Evolutionary conservation across 2,797 vertebrate genomes (phyloP).

Genomic region (Sorex maritimensis): DNA sequence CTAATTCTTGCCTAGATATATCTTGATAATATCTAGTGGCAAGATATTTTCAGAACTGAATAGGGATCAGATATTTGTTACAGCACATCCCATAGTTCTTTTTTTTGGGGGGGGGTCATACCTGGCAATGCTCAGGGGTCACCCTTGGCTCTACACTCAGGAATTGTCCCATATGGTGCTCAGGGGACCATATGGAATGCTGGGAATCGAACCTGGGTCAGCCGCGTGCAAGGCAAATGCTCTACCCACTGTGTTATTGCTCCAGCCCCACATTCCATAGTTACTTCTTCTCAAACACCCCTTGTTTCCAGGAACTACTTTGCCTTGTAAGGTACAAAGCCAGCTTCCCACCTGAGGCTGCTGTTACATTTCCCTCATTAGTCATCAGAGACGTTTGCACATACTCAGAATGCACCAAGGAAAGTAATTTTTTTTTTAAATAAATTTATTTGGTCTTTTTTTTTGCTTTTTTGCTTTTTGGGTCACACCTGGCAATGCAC

Average conservation of each 20-base stretch:
- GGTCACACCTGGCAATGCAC: no score
- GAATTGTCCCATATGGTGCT: no score
- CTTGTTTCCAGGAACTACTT: background rate
- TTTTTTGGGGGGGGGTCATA: background rate
- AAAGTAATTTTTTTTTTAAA: background rate
- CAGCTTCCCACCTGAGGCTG: background rate
- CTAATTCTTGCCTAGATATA: background rate
- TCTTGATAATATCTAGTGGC: background rate
- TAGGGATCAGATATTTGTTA: background rate
- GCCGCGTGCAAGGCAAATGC: no score
- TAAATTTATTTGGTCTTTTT: no score
- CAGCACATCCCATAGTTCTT: background rate
- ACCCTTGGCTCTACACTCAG: no score
- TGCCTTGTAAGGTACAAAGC: slow-evolving; percentile 40
- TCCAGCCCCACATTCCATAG: background rate
- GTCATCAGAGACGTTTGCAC: slow-evolving; percentile 1
- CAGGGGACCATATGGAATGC: no score
- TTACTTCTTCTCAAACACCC: slow-evolving; percentile 44
- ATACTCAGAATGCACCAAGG: slow-evolving; percentile 1
- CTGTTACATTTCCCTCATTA: background rate
- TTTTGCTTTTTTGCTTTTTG: no score
- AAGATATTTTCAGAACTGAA: background rate
- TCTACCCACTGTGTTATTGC: no score
- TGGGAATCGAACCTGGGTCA: no score
- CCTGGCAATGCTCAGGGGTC: no score